Evolutionary conservation across 2,797 vertebrate genomes (phyloP).

Genomic region (Takifugu ocellatus): DNA sequence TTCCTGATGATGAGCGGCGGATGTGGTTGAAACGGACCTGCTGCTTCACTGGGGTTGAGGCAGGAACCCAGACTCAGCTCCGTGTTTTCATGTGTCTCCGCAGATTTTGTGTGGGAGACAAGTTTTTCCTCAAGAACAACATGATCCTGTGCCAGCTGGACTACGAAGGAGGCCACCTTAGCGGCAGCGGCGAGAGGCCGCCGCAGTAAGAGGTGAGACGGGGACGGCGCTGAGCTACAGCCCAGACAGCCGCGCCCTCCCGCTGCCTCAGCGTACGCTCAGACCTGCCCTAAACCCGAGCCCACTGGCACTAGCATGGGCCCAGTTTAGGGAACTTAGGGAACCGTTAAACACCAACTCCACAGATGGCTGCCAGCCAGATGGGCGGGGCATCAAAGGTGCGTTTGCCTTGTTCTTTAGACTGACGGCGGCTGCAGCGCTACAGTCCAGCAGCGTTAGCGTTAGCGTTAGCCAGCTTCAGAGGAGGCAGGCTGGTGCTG

Average conservation of each 20-base stretch:
- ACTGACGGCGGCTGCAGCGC: too few species aligned
- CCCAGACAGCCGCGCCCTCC: constrained; percentile 32
- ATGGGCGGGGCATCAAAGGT: too few species aligned
- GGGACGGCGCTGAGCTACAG: constrained; percentile 38
- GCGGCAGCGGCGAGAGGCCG: constrained; percentile 85
- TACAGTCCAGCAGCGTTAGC: too few species aligned
- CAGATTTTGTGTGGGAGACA: constrained; percentile 96
- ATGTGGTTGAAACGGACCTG: constrained; percentile 40
- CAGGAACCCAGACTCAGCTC: constrained; percentile 37
- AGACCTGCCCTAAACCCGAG: constrained; percentile 5
- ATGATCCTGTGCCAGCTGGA: constrained; percentile 98
- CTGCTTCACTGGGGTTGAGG: constrained; percentile 39
- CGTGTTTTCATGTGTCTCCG: constrained; percentile 58
- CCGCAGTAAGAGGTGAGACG: constrained; percentile 79
- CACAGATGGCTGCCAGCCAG: too few species aligned
- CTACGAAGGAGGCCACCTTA: constrained; percentile 92
- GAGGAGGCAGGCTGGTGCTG: too few species aligned
- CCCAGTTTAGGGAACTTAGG: too few species aligned
- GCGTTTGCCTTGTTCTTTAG: too few species aligned
- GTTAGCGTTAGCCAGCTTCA: too few species aligned
- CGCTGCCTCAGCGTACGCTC: too few species aligned
- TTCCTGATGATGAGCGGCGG: constrained; percentile 45
- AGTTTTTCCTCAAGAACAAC: constrained; percentile 98
- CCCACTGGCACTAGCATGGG: too few species aligned
- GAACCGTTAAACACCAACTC: too few species aligned